Conservation (phyloP, 2,113 vertebrate genomes). For the Pituophis catenifer region DNA sequence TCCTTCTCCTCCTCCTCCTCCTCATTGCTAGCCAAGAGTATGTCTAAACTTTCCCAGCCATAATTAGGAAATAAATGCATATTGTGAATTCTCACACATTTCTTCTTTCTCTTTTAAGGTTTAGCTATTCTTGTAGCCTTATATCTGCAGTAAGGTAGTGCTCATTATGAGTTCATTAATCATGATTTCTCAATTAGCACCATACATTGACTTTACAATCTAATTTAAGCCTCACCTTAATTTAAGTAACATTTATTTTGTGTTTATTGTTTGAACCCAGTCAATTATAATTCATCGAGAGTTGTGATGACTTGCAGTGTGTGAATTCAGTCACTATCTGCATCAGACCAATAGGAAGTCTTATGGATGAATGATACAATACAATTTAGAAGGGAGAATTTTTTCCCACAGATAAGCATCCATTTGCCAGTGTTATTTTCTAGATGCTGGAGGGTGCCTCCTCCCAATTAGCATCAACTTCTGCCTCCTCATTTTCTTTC, state of each 20-base stretch:
- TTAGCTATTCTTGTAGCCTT: not conserved
- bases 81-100: not conserved
- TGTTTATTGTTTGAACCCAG: not conserved
- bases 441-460: not conserved
- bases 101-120: not conserved
- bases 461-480: constrained; percentile 2
- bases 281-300: not conserved
- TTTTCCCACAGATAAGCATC: not conserved
- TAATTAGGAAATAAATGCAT: not conserved
- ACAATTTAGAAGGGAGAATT: not conserved
- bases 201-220: not conserved
- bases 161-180: not conserved
- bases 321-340: not conserved
- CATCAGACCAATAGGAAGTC: not conserved
- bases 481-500: constrained; percentile 25
- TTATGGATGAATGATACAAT: not conserved
- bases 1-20: not conserved
- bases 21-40: not conserved
- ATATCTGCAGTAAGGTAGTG: not conserved
- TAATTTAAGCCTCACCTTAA: not conserved
- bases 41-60: not conserved
- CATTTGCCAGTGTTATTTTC: constrained; percentile 11
- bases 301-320: not conserved
- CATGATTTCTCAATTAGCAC: not conserved
- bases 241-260: not conserved